Conservation (phyloP, 37 sponge, comb jelly and placozoan genomes). For the Cladorhizidae sp. region DNA sequence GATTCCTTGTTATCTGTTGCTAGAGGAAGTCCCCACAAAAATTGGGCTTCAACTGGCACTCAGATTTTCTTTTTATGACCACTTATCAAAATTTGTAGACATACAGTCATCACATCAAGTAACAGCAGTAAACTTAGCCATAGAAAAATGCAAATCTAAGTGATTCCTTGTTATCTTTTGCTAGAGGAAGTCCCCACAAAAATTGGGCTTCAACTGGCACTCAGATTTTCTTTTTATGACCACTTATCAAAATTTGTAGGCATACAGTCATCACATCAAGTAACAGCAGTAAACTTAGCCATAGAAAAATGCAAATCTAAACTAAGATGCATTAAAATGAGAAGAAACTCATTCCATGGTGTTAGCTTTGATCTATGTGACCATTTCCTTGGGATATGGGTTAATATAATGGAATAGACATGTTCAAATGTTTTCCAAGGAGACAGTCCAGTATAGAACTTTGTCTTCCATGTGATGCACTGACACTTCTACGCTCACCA, state of each 20-base stretch:
- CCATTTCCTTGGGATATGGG: background rate
- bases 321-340: constrained; percentile 1
- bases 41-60: too few relatives aligned
- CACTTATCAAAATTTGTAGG: background rate
- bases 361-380: background rate
- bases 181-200: too few relatives aligned
- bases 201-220: too few relatives aligned
- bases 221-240: too few relatives aligned
- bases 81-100: background rate
- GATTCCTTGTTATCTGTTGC: too few relatives aligned
- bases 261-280: background rate
- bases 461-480: background rate
- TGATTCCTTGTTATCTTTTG: too few relatives aligned
- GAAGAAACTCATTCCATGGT: constrained; percentile 10
- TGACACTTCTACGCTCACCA: background rate
- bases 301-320: constrained; percentile 1
- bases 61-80: too few relatives aligned
- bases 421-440: constrained; percentile 5
- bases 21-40: too few relatives aligned
- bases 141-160: too few relatives aligned
- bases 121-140: too few relatives aligned
- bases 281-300: background rate
- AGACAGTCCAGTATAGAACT: constrained; percentile 23
- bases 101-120: background rate
- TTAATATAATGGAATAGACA: background rate